Evolutionary conservation across 64 coral and sea anemone species (phyloP).

Genomic region (Porites australiensis): DNA sequence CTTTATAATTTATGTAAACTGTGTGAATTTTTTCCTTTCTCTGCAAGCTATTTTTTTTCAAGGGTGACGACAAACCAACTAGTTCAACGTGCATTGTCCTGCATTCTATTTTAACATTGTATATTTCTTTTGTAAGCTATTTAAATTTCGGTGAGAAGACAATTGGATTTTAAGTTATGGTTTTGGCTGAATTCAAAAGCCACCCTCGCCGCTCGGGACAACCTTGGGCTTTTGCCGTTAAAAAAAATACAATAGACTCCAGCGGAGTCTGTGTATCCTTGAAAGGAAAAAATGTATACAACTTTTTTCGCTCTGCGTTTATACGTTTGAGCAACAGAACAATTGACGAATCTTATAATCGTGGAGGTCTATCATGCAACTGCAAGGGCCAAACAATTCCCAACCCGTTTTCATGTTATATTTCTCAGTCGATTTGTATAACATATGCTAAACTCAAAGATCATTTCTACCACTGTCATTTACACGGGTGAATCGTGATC

Average conservation of each 20-base stretch:
- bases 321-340: neutral
- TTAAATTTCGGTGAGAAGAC: neutral
- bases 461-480: no score
- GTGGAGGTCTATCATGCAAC: no score
- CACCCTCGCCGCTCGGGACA: neutral
- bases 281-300: neutral
- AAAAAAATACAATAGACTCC: constrained; percentile 19
- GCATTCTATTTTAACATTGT: neutral
- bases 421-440: no score
- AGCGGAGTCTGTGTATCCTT: neutral
- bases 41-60: neutral
- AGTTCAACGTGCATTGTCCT: no score
- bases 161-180: neutral
- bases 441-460: no score
- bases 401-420: no score
- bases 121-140: neutral
- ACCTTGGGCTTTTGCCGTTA: constrained; percentile 7
- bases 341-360: neutral
- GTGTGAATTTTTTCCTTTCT: neutral
- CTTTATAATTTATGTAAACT: constrained; percentile 14
- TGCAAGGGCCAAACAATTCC: no score
- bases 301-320: neutral
- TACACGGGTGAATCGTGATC: neutral
- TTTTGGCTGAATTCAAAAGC: constrained; percentile 37
- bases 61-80: no score